Evolutionary conservation across 2,797 vertebrate genomes (phyloP), one percentile per base, ranked within the genome.

Genomic region (Rhynchonycteris naso): DNA sequence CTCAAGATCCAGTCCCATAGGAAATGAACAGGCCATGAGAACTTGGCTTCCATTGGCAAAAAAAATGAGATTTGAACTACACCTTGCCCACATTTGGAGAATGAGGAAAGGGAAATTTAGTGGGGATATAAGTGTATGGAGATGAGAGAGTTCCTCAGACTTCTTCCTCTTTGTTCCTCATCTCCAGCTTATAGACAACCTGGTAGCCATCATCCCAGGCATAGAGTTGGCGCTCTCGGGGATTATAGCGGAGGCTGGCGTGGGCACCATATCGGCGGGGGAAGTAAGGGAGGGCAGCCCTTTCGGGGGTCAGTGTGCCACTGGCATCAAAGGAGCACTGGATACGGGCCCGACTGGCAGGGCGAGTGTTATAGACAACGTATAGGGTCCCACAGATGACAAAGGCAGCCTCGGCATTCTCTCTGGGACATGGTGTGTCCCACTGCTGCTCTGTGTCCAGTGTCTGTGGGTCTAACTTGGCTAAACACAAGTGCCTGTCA

Each of bases 141-240:
- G 35, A 72, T 63, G 68, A 47, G 52, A 76, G 76, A 71, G 38
- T 8, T 54, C 90, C 86, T 98, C 97, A 98, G 0, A 98, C 94
- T 94, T 98, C 98, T 86, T 97, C 94, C 97, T 99, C 94, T 96
- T 99, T 99, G 97, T 98, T 99, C 97, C 99, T 99, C 98, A 99
- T 98, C 91, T 98, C 98, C 97, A 99, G 98, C 94, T 99, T 99
- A 97, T 99, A 99, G 81, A 99, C 98, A 93, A 99, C 99, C 98
- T 99, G 99, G 97, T 99, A 99, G 50, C 99, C 99, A 0, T 99
- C 99, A 2, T 99, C 99, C 99, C 99, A 99, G 93, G 99, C 99
- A 0, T 99, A 99, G 78, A 99, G 98, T 98, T 99, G 99, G 81
- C 98, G 98, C 98, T 99, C 99, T 0, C 96, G 98, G 0, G 99